Evolutionary conservation across 1,140 invertebrate species (phyloP), one percentile per base, ranked within the genome.

Genomic region (Ceratosolen fusciceps): DNA sequence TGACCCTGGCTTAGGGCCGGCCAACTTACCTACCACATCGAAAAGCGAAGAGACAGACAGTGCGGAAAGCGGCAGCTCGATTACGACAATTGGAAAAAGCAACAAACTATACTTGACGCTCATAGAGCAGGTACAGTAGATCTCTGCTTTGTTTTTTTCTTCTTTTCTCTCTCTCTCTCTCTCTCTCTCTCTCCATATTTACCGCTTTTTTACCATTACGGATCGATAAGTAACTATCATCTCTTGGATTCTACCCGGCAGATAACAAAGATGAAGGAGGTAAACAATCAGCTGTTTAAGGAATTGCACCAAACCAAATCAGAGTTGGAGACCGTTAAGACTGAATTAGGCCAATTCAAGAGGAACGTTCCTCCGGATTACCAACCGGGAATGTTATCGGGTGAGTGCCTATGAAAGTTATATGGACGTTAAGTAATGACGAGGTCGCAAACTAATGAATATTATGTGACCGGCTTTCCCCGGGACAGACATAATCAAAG

Each of bases 381-480:
- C 87, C 93, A 94, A 52, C 94, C 95, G 7, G 95, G 95, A 81
- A 93, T 94, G 91, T 90, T 95, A 78, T 87, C 89, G 82, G 89
- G 90, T 91, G 86, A 77, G 49, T 54, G n/a, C n/a, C n/a, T n/a
- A n/a, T n/a, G n/a, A n/a, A n/a, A n/a, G 2, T 52, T 52, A 4
- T 81, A 70, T 82, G 83, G 1, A 8, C 34, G 26, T n/a, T n/a
- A 65, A 34, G 21, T 21, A n/a, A 37, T 65, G 34, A 37, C 8
- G 3, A 8, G 7, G 37, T 1, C 0, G 2, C 4, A 65, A 65
- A 37, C 29, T 0, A 4, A 14, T 16, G 3, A n/a, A n/a, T 65
- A 37, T n/a, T 65, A 65, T 37, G 3, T n/a, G 9, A 19, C 29
- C 19, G 31, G 19, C n/a, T 37, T 34, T 65, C 34, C 31, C 5